Base-by-base conservation (phyloP, 2,888 invertebrate genomes). In the Hipparchia sbordonii region DNA sequence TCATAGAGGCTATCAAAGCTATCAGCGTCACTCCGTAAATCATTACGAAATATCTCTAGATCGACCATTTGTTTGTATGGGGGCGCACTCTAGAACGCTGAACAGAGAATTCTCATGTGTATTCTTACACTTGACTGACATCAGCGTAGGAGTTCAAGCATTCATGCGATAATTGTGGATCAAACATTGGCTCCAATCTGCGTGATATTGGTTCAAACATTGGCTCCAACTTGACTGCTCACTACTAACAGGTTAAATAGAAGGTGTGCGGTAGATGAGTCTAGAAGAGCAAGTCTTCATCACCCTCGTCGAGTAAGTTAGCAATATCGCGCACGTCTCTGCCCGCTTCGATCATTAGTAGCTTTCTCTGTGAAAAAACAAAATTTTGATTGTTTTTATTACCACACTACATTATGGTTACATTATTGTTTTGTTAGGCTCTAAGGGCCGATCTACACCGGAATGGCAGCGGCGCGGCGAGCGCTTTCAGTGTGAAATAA, bases 271-370 rank as follows among this genome's bases (percentile, higher is more conserved):
- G 59, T 70, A 57, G 51, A 51, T 51, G 46, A n/a, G 61, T 77
- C 95, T 97, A 98, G 94, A 98, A 98, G 73, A 98, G 94, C 74
- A 98, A 92, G 91, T 98, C 98, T 85, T 98, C 98, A 84, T 98
- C 98, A 61, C 96, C 97, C 79, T 98, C 97, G 77, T 97, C 97
- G 63, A 98, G 92, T 82, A 98, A 95, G 85, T 97, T 98, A 54
- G 95, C 95, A 46, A 94, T 88, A 79, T 94, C 91, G 62, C 92
- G 81, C 33, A 83, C 74, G 68, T 92, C 91, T 62, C 77, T 75
- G 7, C 85, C 88, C 7, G 81, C 82, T 1, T 84, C 86, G 6
- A 81, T 76, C 77, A 85, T 68, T 57, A 83, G 83, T 39, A 80
- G 83, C 76, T 90, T 90, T 84, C 77, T 85, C 92, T 93, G 89